Percentiles rank a stretch among this genome's conserved stretches.
Conservation (phyloP, 92 coral and sea anemone species). For the Metridium senile region DNA sequence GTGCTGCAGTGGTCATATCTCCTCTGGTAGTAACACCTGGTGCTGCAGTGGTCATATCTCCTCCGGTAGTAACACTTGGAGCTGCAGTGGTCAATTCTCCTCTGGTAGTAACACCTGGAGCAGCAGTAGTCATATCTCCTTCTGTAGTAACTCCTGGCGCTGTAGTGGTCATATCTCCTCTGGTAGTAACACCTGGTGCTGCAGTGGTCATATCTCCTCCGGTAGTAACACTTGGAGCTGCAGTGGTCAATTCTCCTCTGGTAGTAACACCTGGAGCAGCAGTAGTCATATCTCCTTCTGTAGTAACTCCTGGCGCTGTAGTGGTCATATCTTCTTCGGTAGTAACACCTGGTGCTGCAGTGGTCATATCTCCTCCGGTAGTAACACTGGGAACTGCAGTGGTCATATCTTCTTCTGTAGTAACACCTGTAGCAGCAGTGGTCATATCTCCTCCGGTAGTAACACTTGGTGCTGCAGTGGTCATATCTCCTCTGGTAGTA, state of each 20-base stretch:
- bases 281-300: no score
- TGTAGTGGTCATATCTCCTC: neutral
- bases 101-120: neutral
- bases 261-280: no score
- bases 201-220: neutral
- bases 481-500: no score
- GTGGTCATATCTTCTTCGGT: no score
- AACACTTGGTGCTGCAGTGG: no score
- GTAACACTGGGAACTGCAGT: no score
- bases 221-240: neutral
- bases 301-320: no score
- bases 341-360: no score
- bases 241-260: neutral
- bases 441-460: no score
- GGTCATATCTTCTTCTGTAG: no score
- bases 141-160: neutral
- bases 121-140: neutral
- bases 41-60: conserved; percentile 7
- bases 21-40: neutral
- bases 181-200: conserved; percentile 1
- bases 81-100: neutral
- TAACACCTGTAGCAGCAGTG: no score
- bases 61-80: neutral
- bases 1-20: neutral
- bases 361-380: no score